phyloP scores from a whole-genome alignment of 1,140 invertebrate genomes.

The Drosophila arawakana region DNA sequence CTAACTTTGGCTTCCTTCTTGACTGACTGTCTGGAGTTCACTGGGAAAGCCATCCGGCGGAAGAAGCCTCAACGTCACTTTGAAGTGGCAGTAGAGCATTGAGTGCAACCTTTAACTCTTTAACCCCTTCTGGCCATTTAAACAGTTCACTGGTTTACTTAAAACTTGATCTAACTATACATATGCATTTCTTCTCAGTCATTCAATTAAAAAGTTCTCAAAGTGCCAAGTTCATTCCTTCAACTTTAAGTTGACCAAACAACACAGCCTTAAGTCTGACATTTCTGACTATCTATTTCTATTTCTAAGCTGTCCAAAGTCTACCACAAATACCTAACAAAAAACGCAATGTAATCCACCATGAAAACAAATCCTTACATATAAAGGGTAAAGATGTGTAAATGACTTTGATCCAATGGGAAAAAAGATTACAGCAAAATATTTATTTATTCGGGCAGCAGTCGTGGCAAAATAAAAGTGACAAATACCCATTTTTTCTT shows the following conservation, averaged over 20 bases:
- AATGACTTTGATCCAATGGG: not conserved
- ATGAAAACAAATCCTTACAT: not conserved
- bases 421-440: conserved; percentile 4
- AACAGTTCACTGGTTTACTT: not conserved
- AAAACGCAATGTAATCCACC: not conserved
- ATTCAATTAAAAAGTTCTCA: not conserved
- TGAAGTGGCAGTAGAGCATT: not conserved
- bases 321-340: not conserved
- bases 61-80: conserved; percentile 1
- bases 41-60: not conserved
- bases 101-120: not conserved
- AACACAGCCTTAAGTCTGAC: too few species aligned
- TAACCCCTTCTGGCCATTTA: conserved; percentile 5
- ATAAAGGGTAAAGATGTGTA: not conserved
- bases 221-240: too few species aligned
- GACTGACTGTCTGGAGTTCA: not conserved
- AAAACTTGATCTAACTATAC: not conserved
- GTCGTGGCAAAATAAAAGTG: conserved; percentile 13
- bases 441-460: conserved; percentile 13
- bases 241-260: too few species aligned
- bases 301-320: too few species aligned
- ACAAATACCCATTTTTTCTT: conserved; percentile 11
- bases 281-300: too few species aligned
- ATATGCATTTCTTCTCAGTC: not conserved
- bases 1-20: conserved; percentile 8